Base-by-base conservation (phyloP, 2,113 vertebrate species). In the Actinemys pallida region DNA sequence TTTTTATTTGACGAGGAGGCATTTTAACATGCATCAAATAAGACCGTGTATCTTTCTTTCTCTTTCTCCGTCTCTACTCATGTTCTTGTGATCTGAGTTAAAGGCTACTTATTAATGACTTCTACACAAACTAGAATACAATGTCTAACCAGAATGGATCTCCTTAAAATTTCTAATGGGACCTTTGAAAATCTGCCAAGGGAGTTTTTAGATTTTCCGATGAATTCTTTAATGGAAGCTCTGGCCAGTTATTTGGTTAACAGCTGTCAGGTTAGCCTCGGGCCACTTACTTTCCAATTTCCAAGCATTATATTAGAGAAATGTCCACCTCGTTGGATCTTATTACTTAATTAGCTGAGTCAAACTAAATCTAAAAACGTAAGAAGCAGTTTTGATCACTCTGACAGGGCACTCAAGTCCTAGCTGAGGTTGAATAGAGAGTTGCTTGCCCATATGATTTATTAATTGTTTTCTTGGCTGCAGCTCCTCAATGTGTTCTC, bases 281-380 rank as follows among this genome's bases (percentile, higher is more conserved):
- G 87, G 90, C 94, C 95, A 90, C 92, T 97, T 97, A 87, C 91
- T 93, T 96, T 90, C 87, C 88, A 92, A 83, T 97, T 97, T 97
- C 75, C 78, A 89, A 93, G 49, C 65, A 83, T 96, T 96, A 94
- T 95, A 91, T 93, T 89, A 92, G 92, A 95, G 95, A 92, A 91
- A 95, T 95, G 88, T 93, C 94, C 57, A 83, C 87, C 92, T 82
- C 82, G 42, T 87, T 93, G 91, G 91, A 92, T 59, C 92, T 92
- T 96, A 93, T 93, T 95, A 95, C 92, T 87, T 88, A 90, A 83
- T 97, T 96, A 97, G 93, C 89, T 83, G 92, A 94, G 94, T 94
- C 94, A 97, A 95, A 91, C 90, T 87, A 91, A 93, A 97, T 95
- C 84, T 91, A 94, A 92, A 95, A 93, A 93, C 54, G 83, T 53